Conservation (phyloP, 2,888 invertebrate genomes). For the Lasius fuliginosus region DNA sequence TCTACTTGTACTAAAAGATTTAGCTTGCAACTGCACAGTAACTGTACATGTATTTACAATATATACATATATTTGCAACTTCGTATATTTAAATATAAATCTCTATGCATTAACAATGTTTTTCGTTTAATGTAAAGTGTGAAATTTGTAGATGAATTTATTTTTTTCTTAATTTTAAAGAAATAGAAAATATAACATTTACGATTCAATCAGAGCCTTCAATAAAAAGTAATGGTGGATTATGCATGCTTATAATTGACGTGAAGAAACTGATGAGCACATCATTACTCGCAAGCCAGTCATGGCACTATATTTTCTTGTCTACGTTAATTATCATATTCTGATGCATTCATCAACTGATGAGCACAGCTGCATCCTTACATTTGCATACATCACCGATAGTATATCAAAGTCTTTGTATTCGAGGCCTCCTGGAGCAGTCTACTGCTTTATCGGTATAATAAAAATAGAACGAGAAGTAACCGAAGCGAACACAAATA, state of each 20-base stretch:
- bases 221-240: background rate
- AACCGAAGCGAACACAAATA: conserved; percentile 31
- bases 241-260: conserved; percentile 2
- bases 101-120: background rate
- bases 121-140: background rate
- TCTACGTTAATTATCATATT: conserved; percentile 49
- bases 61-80: too few species aligned
- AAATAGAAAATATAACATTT: background rate
- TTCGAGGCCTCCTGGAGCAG: conserved; percentile 2
- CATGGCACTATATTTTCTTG: conserved; percentile 29
- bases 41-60: too few species aligned
- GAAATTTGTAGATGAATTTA: background rate
- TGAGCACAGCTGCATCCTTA: conserved; percentile 23
- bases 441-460: conserved; percentile 34
- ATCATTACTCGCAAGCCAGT: conserved; percentile 40
- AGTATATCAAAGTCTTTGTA: conserved; percentile 43
- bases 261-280: conserved; percentile 27
- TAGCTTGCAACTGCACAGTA: too few species aligned
- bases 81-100: background rate
- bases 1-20: background rate
- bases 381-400: conserved; percentile 43
- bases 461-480: conserved; percentile 45
- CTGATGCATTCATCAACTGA: conserved; percentile 50
- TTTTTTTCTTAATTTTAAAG: background rate
- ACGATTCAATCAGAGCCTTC: background rate